Base-by-base conservation (phyloP, 2,113 vertebrate species). In the Thamnaconus septentrionalis region DNA sequence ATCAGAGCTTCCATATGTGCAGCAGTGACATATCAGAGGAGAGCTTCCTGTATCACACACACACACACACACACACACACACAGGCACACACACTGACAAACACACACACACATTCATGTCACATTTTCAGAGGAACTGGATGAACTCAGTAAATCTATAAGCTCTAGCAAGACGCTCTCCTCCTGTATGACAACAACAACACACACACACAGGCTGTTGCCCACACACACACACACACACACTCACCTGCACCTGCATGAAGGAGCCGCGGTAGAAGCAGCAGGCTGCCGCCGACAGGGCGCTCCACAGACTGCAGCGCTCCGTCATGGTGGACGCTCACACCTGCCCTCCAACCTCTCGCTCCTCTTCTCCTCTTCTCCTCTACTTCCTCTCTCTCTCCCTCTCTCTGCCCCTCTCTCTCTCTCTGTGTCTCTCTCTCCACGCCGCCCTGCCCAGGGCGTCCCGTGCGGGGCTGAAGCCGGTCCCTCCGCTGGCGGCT, bases 251-350 rank as follows among this genome's bases (percentile, higher is more conserved):
- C 90, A 98, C 96, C 91, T 98, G 96, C 94, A 98, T 96, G 91
- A 98, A 96, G 66, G 96, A 98, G 64, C 96, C 96, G 59, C 96
- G 93, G 92, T 98, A 98, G 92, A 98, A 98, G 91, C 96, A 98
- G 94, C 96, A 98, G 53, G 96, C 95, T 49, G 96, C 96, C 6
- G 96, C 96, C 41, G 96, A 98, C 85, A 98, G 91, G 57, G 96
- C 96, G 71, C 96, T 98, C 96, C 96, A 98, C 79, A 98, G 93
- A 91, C 96, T 98, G 90, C 96, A 98, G 64, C 96, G 91, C 86
- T 98, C 96, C 53, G 95, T 97, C 96, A 98, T 98, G 89, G 83
- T 90, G 81, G 86, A 82, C 49, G 55, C 82, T 77, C 79, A 80
- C 85, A 52, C 66, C 73, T 71, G 60, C 43, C 50, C 64, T 53